These are phyloP conservation scores for Drosophila ironensis DNA, from an alignment of 1,140 invertebrate genomes.

Conservation along the genomic window DNA sequence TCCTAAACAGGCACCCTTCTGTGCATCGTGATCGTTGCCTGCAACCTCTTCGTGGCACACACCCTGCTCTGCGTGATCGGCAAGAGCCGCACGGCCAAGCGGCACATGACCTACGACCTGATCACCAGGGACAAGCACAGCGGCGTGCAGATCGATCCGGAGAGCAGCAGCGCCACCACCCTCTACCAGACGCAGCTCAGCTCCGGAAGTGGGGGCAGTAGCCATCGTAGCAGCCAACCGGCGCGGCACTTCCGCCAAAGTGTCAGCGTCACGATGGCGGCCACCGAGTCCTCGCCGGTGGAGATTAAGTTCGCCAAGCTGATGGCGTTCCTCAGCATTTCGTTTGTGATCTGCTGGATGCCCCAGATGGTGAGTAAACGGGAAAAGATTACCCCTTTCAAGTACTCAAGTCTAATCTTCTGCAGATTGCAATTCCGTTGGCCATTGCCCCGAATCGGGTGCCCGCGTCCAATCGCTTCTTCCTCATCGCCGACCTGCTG, in stretches of 20 bases:
- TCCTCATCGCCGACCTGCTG: conserved; percentile 86
- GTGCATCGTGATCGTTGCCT: conserved; percentile 89
- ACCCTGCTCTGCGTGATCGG: conserved; percentile 86
- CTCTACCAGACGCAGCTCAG: conserved; percentile 64
- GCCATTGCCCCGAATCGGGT: conserved; percentile 83
- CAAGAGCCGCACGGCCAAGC: conserved; percentile 63
- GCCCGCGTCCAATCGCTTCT: conserved; percentile 59
- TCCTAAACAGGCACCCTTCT: conserved; percentile 86
- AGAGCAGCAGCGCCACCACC: conserved; percentile 72
- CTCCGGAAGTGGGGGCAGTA: conserved; percentile 29
- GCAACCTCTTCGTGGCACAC: conserved; percentile 90
- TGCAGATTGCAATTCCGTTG: conserved; percentile 87
- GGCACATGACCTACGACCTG: conserved; percentile 73
- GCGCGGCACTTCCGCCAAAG: conserved; percentile 63
- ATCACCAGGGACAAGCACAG: conserved; percentile 67
- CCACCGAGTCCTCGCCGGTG: conserved; percentile 86
- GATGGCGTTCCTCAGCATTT: conserved; percentile 91
- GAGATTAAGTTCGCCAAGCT: conserved; percentile 92
- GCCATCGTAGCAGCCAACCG: conserved; percentile 44
- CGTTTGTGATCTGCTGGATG: conserved; percentile 92
- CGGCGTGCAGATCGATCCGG: conserved; percentile 53
- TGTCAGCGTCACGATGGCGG: conserved; percentile 73
- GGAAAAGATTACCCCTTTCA: background rate
- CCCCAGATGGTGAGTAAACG: conserved; percentile 89
- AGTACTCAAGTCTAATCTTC: background rate